phyloP scores from a whole-genome alignment of 2,113 vertebrate species.

The Chinchilla lanigera region DNA sequence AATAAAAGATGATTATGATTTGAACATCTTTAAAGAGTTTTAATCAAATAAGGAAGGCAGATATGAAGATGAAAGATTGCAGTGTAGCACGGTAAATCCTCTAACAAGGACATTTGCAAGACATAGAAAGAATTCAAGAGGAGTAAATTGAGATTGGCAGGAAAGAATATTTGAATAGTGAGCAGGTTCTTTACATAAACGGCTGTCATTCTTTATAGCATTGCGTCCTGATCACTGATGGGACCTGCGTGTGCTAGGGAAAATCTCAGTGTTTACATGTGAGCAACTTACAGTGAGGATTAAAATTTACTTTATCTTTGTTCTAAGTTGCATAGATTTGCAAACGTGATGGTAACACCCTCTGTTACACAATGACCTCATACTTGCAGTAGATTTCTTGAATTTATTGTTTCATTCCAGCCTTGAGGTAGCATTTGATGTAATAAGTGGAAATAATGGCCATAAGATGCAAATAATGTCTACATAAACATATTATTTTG shows the following conservation, averaged over 20 bases:
- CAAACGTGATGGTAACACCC: background rate
- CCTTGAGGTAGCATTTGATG: background rate
- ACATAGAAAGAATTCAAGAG: background rate
- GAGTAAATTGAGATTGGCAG: background rate
- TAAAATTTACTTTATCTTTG: background rate
- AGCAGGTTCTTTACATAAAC: background rate
- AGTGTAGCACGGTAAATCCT: background rate
- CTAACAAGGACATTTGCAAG: background rate
- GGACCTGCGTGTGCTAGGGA: background rate
- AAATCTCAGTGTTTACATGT: background rate
- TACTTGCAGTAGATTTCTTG: background rate
- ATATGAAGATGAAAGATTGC: background rate
- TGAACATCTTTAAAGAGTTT: conserved; percentile 39
- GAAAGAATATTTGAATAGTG: background rate
- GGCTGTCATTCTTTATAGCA: background rate
- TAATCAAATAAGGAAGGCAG: conserved; percentile 12
- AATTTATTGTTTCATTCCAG: background rate
- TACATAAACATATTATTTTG: background rate
- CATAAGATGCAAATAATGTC: background rate
- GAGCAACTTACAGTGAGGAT: background rate
- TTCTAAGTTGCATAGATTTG: background rate
- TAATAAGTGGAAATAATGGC: conserved; percentile 10
- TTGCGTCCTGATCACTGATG: background rate
- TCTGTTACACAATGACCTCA: background rate
- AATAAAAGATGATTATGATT: conserved; percentile 50